Conservation (phyloP, 2,797 vertebrate species). For the Microcaecilia unicolor region DNA sequence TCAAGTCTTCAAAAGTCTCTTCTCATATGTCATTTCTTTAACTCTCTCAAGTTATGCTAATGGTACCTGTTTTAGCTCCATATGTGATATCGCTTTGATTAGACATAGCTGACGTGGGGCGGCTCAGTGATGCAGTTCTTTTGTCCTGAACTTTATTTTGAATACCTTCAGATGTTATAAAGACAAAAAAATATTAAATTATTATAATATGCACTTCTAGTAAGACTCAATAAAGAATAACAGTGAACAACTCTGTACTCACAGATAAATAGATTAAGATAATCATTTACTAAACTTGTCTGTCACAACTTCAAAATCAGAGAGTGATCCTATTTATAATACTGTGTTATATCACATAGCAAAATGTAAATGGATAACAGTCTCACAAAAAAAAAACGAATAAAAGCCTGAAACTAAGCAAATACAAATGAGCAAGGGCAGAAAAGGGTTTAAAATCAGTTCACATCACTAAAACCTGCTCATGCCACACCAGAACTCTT, state of each 20-base stretch:
- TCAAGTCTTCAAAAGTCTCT: too few relatives aligned
- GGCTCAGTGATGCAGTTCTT: conserved; percentile 30
- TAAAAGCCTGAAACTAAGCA: too few relatives aligned
- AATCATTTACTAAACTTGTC: not conserved
- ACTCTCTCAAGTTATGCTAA: too few relatives aligned
- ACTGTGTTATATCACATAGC: accelerated
- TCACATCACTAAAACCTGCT: too few relatives aligned
- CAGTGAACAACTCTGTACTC: not conserved
- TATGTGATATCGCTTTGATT: conserved; percentile 33
- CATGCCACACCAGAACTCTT: too few relatives aligned
- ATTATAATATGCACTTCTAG: too few relatives aligned
- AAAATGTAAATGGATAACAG: too few relatives aligned
- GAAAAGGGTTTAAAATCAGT: too few relatives aligned
- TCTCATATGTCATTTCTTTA: too few relatives aligned
- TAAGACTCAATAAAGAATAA: conserved; percentile 2
- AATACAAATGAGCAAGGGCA: too few relatives aligned
- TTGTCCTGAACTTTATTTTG: conserved; percentile 51
- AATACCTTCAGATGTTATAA: conserved; percentile 36
- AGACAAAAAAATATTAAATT: too few relatives aligned
- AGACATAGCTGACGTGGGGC: conserved; percentile 16
- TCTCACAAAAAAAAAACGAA: too few relatives aligned
- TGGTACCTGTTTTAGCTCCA: conserved; percentile 54
- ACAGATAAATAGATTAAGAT: not conserved
- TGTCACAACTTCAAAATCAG: not conserved
- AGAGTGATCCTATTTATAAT: not conserved